A percentile compares a stretch with the other conserved stretches of the same genome.
phyloP scores from a whole-genome alignment of 2,797 vertebrate species.

The Eulemur coronatus region DNA sequence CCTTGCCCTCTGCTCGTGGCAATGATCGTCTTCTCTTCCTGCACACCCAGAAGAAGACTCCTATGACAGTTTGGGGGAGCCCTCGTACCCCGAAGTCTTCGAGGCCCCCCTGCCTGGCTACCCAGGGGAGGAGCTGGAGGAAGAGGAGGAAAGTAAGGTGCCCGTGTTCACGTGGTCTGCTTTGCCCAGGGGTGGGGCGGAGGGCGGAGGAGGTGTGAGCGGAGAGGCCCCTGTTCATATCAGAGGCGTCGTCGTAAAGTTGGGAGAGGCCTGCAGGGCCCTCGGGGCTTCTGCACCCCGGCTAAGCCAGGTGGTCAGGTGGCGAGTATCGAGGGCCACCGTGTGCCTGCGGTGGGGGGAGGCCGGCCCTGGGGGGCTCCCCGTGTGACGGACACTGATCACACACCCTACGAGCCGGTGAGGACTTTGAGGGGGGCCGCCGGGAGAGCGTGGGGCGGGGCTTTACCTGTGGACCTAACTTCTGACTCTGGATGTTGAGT shows the following conservation, averaged over 20 bases:
- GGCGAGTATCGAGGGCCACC: fast-evolving
- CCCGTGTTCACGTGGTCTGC: not conserved
- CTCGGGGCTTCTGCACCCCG: fast-evolving
- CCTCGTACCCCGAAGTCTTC: slow-evolving; percentile 73
- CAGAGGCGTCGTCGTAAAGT: fast-evolving
- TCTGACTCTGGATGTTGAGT: not conserved
- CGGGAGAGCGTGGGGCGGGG: fast-evolving
- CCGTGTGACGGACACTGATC: fast-evolving
- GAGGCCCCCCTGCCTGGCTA: slow-evolving; percentile 70
- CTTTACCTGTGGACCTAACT: not conserved
- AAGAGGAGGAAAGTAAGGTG: slow-evolving; percentile 88
- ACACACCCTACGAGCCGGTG: fast-evolving
- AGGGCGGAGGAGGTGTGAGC: not conserved
- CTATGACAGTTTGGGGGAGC: slow-evolving; percentile 74
- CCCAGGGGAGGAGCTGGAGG: slow-evolving; percentile 80
- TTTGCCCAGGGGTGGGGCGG: fast-evolving
- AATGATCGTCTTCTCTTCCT: not conserved
- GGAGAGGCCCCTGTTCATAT: not conserved
- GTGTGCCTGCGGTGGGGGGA: too few relatives aligned
- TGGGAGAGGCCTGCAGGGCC: not conserved
- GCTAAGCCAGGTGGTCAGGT: fast-evolving
- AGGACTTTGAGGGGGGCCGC: fast-evolving
- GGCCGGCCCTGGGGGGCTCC: not conserved
- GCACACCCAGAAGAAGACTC: slow-evolving; percentile 79
- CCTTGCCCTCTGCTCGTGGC: fast-evolving